These are phyloP conservation scores for Diuraphis noxia DNA, from an alignment of 1,140 invertebrate species.

Conservation along the genomic window DNA sequence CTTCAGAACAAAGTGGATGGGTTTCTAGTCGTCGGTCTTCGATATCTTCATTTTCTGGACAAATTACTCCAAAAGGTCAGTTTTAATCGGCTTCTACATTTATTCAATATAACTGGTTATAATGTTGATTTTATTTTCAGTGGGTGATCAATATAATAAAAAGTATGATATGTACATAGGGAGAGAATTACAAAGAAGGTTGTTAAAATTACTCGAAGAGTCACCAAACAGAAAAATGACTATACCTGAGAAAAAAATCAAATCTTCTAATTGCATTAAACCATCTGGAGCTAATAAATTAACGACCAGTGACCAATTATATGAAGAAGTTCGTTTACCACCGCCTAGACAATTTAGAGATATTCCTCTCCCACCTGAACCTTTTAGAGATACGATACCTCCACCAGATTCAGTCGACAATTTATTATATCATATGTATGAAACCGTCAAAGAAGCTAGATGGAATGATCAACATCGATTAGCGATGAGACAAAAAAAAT, in stretches of 20 bases:
- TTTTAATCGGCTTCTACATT: neutral
- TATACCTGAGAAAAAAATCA: neutral
- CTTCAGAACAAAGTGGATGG: slow-evolving; percentile 62
- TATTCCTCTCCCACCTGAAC: slow-evolving; percentile 69
- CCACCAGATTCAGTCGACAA: slow-evolving; percentile 71
- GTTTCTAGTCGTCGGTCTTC: slow-evolving; percentile 61
- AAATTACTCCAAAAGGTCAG: slow-evolving; percentile 58
- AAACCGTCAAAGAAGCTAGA: slow-evolving; percentile 64
- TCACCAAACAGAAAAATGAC: slow-evolving; percentile 36
- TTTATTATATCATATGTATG: slow-evolving; percentile 79
- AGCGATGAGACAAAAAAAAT: slow-evolving; percentile 36
- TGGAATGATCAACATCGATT: slow-evolving; percentile 57
- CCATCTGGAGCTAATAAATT: neutral
- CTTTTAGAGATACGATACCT: slow-evolving; percentile 65
- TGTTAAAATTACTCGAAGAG: slow-evolving; percentile 43
- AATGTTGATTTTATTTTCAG: slow-evolving; percentile 14
- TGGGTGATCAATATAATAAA: slow-evolving; percentile 17
- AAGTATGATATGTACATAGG: slow-evolving; percentile 20
- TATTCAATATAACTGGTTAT: neutral
- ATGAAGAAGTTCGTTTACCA: slow-evolving; percentile 75
- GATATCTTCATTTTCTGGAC: slow-evolving; percentile 59
- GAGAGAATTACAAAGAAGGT: slow-evolving; percentile 39
- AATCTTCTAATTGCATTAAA: slow-evolving; percentile 33
- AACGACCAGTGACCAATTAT: slow-evolving; percentile 64
- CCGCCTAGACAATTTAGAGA: slow-evolving; percentile 85